A percentile compares a stretch with the other conserved stretches of the same genome.
These are phyloP conservation scores for Alethe castanea DNA, from an alignment of 2,113 vertebrate genomes.

Conservation along the genomic window DNA sequence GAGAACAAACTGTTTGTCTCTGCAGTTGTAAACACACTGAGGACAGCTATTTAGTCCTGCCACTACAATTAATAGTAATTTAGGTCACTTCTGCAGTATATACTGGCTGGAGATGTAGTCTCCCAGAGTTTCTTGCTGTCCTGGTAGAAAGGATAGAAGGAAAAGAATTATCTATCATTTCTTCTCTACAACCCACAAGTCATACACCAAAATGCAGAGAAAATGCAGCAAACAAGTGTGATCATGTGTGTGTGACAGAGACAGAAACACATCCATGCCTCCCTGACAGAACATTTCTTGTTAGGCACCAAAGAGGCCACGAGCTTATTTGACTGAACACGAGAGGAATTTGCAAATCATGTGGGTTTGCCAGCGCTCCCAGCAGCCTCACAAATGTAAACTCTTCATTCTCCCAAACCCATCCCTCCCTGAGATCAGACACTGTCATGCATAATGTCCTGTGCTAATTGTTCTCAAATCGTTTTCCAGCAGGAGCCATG, in stretches of 20 bases:
- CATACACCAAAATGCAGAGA: background rate
- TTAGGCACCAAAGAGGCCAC: constrained; percentile 12
- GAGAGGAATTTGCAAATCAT: constrained; percentile 20
- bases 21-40: constrained; percentile 46
- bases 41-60: constrained; percentile 5
- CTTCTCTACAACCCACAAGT: background rate
- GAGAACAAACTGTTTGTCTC: constrained; percentile 63
- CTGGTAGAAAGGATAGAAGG: background rate
- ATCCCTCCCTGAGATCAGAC: background rate
- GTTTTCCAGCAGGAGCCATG: background rate
- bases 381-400: constrained; percentile 18
- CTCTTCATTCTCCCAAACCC: background rate
- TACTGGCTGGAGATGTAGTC: background rate
- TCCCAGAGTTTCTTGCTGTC: background rate
- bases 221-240: background rate
- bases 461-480: background rate
- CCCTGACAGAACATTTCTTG: constrained; percentile 26
- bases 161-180: background rate
- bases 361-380: background rate
- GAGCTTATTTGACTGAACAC: constrained; percentile 19
- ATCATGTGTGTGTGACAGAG: background rate
- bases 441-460: background rate
- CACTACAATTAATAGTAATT: constrained; percentile 51
- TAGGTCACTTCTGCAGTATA: constrained; percentile 31
- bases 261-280: background rate